A percentile compares a stretch with the other conserved stretches of the same genome.
Evolutionary conservation across 1,140 invertebrate genomes (phyloP).

Genomic region (Drosophila dunni): DNA sequence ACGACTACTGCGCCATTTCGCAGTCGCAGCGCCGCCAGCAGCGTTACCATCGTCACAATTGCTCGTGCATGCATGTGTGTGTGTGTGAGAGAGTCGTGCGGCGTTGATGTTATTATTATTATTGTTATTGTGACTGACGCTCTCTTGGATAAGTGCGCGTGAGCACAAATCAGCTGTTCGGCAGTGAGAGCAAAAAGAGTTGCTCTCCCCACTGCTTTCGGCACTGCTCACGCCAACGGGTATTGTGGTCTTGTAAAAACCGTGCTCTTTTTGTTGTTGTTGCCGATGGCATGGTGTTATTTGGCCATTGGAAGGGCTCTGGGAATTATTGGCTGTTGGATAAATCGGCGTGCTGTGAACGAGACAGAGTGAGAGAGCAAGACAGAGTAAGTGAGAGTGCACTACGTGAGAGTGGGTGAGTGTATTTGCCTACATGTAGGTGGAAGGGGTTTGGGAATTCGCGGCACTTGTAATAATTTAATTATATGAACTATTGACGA

Average conservation of each 20-base stretch:
- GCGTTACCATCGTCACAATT: conserved; percentile 29
- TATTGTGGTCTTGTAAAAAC: conserved; percentile 78
- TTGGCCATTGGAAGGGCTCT: conserved; percentile 79
- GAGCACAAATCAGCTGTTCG: conserved; percentile 71
- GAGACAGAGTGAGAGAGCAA: conserved; percentile 27
- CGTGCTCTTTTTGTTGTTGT: conserved; percentile 44
- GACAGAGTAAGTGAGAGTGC: conserved; percentile 22
- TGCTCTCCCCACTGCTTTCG: conserved; percentile 30
- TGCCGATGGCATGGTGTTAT: conserved; percentile 64
- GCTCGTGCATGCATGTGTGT: conserved; percentile 43
- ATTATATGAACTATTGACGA: conserved; percentile 27
- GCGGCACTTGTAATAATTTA: conserved; percentile 40
- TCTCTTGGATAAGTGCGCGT: conserved; percentile 44
- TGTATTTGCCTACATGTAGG: conserved; percentile 3
- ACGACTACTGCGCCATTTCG: conserved; percentile 76
- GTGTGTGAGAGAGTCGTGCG: conserved; percentile 33
- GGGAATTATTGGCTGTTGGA: conserved; percentile 76
- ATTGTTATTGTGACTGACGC: conserved; percentile 36
- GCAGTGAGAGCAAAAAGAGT: conserved; percentile 53
- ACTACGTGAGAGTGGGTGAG: conserved; percentile 9
- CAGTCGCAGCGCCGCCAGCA: conserved; percentile 26
- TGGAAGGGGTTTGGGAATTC: conserved; percentile 16
- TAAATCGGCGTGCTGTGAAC: conserved; percentile 72
- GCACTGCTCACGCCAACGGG: conserved; percentile 64
- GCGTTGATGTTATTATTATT: conserved; percentile 42